These are phyloP conservation scores for Paramisgurnus dabryanus DNA, from an alignment of 2,113 vertebrate species.

Conservation along the genomic window DNA sequence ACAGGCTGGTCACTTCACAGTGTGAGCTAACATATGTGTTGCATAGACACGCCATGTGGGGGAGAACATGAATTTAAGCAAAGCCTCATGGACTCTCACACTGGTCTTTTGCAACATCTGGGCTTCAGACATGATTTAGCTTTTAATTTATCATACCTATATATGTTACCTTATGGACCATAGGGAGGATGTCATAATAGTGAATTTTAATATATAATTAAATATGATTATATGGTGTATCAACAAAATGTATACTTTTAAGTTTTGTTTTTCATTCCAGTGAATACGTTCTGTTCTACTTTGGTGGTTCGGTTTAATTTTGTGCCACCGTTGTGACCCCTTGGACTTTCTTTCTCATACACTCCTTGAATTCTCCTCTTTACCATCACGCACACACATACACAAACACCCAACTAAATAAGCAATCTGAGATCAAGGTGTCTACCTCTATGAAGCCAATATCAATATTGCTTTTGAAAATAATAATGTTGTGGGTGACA, in stretches of 20 bases:
- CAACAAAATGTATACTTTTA: too few relatives aligned
- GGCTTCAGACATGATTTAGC: neutral
- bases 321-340: too few relatives aligned
- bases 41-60: neutral
- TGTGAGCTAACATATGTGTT: constrained; percentile 29
- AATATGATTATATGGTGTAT: too few relatives aligned
- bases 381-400: too few relatives aligned
- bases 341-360: neutral
- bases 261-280: too few relatives aligned
- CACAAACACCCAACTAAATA: neutral
- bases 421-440: constrained; percentile 28
- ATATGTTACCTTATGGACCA: too few relatives aligned
- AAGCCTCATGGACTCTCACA: neutral
- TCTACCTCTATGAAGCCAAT: constrained; percentile 23
- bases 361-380: neutral
- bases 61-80: neutral
- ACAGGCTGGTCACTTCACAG: constrained; percentile 25
- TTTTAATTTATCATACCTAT: neutral
- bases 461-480: constrained; percentile 16
- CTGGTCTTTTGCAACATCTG: neutral
- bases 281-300: neutral
- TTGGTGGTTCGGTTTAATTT: neutral
- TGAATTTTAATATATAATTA: neutral
- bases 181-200: too few relatives aligned
- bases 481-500: constrained; percentile 27